Evolutionary conservation across 2,888 invertebrate species (phyloP), one percentile per base, ranked within the genome.

Genomic region (Drosophila phalerata): DNA sequence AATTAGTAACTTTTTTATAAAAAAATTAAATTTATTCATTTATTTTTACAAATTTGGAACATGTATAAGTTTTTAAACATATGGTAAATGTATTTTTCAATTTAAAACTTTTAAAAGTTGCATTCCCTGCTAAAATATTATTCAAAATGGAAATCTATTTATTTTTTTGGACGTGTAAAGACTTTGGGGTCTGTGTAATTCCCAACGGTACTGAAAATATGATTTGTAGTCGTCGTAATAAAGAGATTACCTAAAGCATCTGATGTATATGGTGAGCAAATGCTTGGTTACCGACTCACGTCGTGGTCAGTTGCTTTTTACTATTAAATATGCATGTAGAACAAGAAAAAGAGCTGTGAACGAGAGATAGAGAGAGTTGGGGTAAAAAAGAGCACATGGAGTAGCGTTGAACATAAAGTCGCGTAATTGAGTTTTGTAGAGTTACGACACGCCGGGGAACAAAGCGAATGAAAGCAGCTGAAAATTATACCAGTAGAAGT

Each of bases 401-500:
- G 51, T 42, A 42, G 34, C 25, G 25, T 19, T 47, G 53, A 55
- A 60, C 66, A 49, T 51, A 88, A 83, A 77, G 77, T 81, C 64
- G 68, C 71, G 68, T 86, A 86, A 88, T 86, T 84, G 75, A 73
- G 75, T 84, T 88, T 77, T 63, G 42, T 49, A 38, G 60, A 77
- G 84, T 77, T 77, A 70, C 76, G 62, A 70, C 69, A 62, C 75
- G 47, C 51, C 47, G 51, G 69, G 49, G 70, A 64, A 61, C 47
- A 45, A 15, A 63, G 40, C 11, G 25, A 47, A 45, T 22, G 55
- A 58, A 51, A 32, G 56, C 47, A 64, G 61, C 48, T 48, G 42
- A 66, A 69, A 73, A 78, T 64, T 69, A 52, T 65, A 53, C 74
- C 45, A 51, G 34, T 45, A 17, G 25, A 74, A 64, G 55, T 66